Conservation (phyloP, 2,113 vertebrate species). For the Oncorhynchus tshawytscha region DNA sequence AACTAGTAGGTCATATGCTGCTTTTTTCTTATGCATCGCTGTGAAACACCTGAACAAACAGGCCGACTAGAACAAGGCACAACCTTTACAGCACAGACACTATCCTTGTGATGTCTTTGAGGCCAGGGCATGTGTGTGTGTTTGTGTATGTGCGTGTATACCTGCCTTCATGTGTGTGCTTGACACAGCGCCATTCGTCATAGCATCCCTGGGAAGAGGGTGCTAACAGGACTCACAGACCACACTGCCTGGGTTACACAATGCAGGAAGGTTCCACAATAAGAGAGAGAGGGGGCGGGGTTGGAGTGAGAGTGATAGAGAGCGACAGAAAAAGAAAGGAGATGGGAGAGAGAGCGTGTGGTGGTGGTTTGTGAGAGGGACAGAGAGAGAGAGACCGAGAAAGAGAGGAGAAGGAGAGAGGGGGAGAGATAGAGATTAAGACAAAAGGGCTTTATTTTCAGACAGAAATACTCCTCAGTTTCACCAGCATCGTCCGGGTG, state of each 20-base stretch:
- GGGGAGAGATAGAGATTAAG: too few species aligned
- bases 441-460: too few species aligned
- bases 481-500: too few species aligned
- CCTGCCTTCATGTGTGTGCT: slow-evolving; percentile 7
- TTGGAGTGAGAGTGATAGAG: background rate
- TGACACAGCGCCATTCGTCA: background rate
- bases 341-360: background rate
- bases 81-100: background rate
- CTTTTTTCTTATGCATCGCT: slow-evolving; percentile 1
- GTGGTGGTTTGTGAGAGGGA: background rate
- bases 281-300: slow-evolving; percentile 11
- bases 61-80: background rate
- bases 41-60: background rate
- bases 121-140: background rate
- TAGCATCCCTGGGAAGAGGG: background rate
- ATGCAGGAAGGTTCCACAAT: slow-evolving; percentile 26
- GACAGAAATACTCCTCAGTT: too few species aligned
- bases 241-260: slow-evolving; percentile 5
- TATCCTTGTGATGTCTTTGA: background rate
- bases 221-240: slow-evolving; percentile 11
- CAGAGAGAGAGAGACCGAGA: slow-evolving; percentile 10
- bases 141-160: slow-evolving; percentile 2
- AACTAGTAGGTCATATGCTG: background rate
- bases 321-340: background rate
- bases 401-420: background rate